phyloP scores from a whole-genome alignment of 2,888 invertebrate genomes.

The Cataglyphis livida region DNA sequence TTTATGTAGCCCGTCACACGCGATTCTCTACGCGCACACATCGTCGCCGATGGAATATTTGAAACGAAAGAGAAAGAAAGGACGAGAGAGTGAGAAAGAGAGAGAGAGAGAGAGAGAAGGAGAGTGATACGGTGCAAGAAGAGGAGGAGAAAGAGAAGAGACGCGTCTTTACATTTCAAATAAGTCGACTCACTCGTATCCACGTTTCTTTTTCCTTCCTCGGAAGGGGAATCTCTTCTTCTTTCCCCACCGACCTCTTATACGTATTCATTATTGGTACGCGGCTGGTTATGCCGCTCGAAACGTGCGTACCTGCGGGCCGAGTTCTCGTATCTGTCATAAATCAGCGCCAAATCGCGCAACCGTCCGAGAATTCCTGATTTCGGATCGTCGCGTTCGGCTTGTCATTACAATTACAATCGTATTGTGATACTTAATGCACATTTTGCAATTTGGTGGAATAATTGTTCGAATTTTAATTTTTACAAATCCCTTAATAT shows the following conservation, averaged over 20 bases:
- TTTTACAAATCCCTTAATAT: not conserved
- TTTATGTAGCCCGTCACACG: conserved; percentile 79
- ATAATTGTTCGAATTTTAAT: not conserved
- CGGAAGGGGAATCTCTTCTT: conserved; percentile 54
- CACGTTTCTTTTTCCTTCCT: conserved; percentile 56
- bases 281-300: conserved; percentile 80
- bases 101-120: conserved; percentile 28
- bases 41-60: conserved; percentile 71
- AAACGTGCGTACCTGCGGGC: conserved; percentile 76
- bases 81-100: conserved; percentile 33
- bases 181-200: conserved; percentile 80
- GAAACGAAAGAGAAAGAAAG: conserved; percentile 44
- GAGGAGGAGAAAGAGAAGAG: conserved; percentile 57
- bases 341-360: conserved; percentile 79
- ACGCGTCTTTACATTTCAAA: conserved; percentile 84
- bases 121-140: conserved; percentile 22
- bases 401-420: conserved; percentile 8
- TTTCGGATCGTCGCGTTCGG: conserved; percentile 61
- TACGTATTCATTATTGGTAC: conserved; percentile 83
- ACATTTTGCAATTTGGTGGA: not conserved
- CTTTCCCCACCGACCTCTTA: conserved; percentile 66
- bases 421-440: not conserved
- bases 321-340: conserved; percentile 82
- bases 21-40: conserved; percentile 75
- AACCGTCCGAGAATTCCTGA: conserved; percentile 74